Evolutionary conservation across 1,140 invertebrate species (phyloP), one percentile per base, ranked within the genome.

Genomic region (Zophobas atratus): DNA sequence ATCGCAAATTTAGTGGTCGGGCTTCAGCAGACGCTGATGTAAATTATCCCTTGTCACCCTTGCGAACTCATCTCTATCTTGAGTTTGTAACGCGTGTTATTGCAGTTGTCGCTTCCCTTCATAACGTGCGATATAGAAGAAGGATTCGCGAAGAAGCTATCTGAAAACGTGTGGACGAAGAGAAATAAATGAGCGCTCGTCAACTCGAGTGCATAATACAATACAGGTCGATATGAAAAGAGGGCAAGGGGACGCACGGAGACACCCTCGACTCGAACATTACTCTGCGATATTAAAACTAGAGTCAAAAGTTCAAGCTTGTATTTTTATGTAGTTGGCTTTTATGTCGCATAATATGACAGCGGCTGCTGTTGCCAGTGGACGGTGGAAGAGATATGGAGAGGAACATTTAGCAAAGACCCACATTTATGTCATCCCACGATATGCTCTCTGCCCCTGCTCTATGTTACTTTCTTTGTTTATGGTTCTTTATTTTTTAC

Each of bases 171-270:
- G 55, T 43, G 49, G 55, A 73, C 53, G 55, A 73, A 73, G 55
- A 32, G 71, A 56, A 56, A 73, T 73, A 73, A 56, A 73, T 56
- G 71, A 55, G 51, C 36, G 49, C 71, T 73, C 71, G 71, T 73
- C 71, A 73, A 73, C 71, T 73, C 71, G 71, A 73, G 71, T 73
- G 71, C 71, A 73, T 73, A 73, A 73, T 73, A 73, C 71, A 73
- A 73, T 73, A 73, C 71, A 56, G 55, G 71, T 73, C 71, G 71
- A 73, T 73, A 73, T 72, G 60, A 67, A 38, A 56, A 73, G 71
- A 48, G 48, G 71, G 55, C 33, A 35, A n/a, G 51, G 39, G 38
- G 51, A 49, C 49, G 55, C 20, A 20, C 20, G 49, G 71, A 73
- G 55, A 8, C 71, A 73, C 55, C 55, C 55, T 56, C 71, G 60